These are phyloP conservation scores for Chydorus sphaericus DNA, from an alignment of 2,888 invertebrate species.

Conservation along the genomic window DNA sequence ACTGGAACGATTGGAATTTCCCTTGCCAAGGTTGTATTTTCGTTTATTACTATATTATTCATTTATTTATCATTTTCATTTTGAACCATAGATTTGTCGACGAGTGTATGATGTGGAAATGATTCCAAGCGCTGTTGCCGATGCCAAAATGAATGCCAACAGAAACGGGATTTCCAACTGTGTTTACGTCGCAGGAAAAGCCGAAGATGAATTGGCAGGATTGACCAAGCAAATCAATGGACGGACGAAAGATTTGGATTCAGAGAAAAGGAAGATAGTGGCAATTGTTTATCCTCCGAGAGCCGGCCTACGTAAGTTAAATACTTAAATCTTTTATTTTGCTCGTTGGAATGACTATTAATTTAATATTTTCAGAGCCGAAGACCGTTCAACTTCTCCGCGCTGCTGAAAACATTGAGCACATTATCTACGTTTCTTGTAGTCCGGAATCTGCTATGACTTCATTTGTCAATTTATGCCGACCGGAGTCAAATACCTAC, in stretches of 20 bases:
- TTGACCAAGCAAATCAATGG: slow-evolving; percentile 37
- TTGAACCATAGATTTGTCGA: slow-evolving; percentile 44
- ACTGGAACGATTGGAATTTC: slow-evolving; percentile 88
- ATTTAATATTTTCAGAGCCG: slow-evolving; percentile 59
- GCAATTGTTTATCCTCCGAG: slow-evolving; percentile 95
- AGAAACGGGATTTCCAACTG: slow-evolving; percentile 64
- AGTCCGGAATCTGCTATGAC: slow-evolving; percentile 65
- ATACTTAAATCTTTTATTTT: neutral
- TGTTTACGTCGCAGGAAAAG: slow-evolving; percentile 76
- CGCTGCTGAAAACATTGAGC: slow-evolving; percentile 52
- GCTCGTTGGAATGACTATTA: no score
- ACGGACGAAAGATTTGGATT: slow-evolving; percentile 37
- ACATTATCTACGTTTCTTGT: slow-evolving; percentile 83
- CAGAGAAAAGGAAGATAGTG: slow-evolving; percentile 42
- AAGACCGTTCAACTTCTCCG: slow-evolving; percentile 65
- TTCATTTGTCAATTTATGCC: slow-evolving; percentile 71
- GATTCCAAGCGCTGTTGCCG: slow-evolving; percentile 65
- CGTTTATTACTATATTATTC: slow-evolving; percentile 21
- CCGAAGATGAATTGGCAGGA: slow-evolving; percentile 68
- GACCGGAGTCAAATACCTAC: slow-evolving; percentile 68
- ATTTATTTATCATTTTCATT: slow-evolving; percentile 16
- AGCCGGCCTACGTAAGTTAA: slow-evolving; percentile 61
- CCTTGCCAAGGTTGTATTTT: slow-evolving; percentile 51
- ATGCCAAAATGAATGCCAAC: slow-evolving; percentile 75
- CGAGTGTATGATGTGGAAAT: slow-evolving; percentile 83